Conservation (phyloP, 2,113 vertebrate species). For the Malurus alboscapulatus region DNA sequence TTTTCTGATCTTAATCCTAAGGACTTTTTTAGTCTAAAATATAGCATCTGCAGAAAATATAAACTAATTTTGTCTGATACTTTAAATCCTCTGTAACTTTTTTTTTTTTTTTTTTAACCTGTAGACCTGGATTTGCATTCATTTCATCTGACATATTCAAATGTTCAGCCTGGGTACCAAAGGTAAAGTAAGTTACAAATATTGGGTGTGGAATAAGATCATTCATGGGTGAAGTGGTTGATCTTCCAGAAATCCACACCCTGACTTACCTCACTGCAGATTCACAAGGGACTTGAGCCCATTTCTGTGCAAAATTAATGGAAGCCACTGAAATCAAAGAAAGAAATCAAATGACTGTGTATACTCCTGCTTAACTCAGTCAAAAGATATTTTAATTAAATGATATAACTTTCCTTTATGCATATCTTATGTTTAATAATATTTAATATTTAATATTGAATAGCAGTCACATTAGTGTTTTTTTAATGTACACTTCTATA, state of each 20-base stretch:
- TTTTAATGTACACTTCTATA: not conserved
- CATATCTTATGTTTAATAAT: not conserved
- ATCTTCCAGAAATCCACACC: not conserved
- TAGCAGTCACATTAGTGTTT: accelerated
- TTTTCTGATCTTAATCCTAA: not conserved
- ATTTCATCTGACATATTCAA: not conserved
- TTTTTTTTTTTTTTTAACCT: not conserved
- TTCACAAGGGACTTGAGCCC: not conserved
- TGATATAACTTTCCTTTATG: not conserved
- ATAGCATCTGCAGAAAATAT: not conserved
- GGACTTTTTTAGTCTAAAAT: not conserved
- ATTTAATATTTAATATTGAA: not conserved
- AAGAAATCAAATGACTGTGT: not conserved
- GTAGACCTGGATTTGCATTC: not conserved
- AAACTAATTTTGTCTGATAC: not conserved
- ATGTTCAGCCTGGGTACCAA: not conserved
- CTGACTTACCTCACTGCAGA: not conserved
- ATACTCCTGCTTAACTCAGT: not conserved
- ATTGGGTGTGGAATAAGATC: not conserved
- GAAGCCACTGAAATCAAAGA: not conserved
- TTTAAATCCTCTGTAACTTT: not conserved
- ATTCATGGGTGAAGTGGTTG: not conserved
- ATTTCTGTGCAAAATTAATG: not conserved
- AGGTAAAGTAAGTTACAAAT: not conserved
- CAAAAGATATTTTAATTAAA: not conserved